Base-by-base conservation (phyloP, 2,888 invertebrate species). In the Caenorhabditis sinica region DNA sequence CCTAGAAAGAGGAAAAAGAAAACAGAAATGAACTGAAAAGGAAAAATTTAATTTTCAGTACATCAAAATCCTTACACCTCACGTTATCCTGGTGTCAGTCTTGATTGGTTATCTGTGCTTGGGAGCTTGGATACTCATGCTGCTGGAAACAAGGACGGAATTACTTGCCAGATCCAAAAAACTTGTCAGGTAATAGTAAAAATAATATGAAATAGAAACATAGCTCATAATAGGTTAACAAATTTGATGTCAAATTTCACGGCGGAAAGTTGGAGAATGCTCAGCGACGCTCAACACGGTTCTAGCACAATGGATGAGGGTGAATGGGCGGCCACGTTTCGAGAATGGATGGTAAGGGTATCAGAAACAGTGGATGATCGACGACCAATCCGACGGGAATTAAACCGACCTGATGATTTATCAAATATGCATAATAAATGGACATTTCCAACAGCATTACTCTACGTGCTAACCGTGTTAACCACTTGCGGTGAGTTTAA, bases 381-480 rank as follows among this genome's bases (percentile, higher is more conserved):
- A 36, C 82, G 91, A 28, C 90, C 91, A 0, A 92, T 92, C 30
- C 77, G 91, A 53, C 61, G 87, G 56, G 92, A 92, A 69, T 72
- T 93, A 25, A 85, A 88, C 63, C 81, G 86, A 25, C 91, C 92
- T 9, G 90, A 90, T 58, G 87, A 88, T 68, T 79, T 92, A 33
- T 86, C 87, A 17, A 91, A 92, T 71, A 90, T 92, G 88, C 91
- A 91, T 69, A 91, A 91, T 72, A 92, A 91, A 66, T 93, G 93
- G 93, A 93, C 93, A 0, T 93, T 93, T 74, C 92, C 92, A 8
- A 92, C 93, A 5, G 90, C 92, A 8, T 77, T 92, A 13, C 88
- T 93, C 30, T 93, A 93, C 85, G 92, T 93, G 8, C 86, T 93
- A 23, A 93, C 93, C n/a, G 93, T 93, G 23, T 82, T 93, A 60